Percentiles rank a stretch among this genome's conserved stretches.
Conservation (phyloP, 2,113 vertebrate species). For the Oriolus oriolus region DNA sequence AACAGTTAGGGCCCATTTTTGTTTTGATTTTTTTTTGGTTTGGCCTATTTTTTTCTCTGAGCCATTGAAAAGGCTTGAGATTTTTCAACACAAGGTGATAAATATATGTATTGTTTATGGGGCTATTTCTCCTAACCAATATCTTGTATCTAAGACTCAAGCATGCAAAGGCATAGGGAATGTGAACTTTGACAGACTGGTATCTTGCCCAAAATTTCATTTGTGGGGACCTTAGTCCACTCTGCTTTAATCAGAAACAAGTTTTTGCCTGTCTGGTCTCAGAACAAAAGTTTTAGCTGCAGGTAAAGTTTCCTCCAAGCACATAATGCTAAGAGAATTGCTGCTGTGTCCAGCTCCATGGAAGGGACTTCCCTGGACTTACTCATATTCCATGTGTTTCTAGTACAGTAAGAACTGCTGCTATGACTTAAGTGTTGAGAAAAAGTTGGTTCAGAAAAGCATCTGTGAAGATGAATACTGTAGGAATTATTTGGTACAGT, state of each 20-base stretch:
- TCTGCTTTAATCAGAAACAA: not conserved
- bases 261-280: not conserved
- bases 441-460: not conserved
- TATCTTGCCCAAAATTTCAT: not conserved
- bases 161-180: not conserved
- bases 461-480: not conserved
- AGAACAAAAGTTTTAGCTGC: not conserved
- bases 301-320: not conserved
- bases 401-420: not conserved
- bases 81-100: not conserved
- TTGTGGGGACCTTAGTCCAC: not conserved
- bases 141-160: not conserved
- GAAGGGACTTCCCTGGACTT: not conserved
- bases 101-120: not conserved
- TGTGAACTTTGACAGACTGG: not conserved
- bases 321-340: not conserved
- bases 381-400: not conserved
- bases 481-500: not conserved
- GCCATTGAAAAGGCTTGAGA: not conserved
- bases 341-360: not conserved
- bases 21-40: not conserved
- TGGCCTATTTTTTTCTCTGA: not conserved
- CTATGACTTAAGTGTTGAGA: not conserved
- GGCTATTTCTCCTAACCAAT: not conserved
- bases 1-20: not conserved